Base-by-base conservation (phyloP, 2,797 vertebrate genomes). In the Sebastolobus alascanus region DNA sequence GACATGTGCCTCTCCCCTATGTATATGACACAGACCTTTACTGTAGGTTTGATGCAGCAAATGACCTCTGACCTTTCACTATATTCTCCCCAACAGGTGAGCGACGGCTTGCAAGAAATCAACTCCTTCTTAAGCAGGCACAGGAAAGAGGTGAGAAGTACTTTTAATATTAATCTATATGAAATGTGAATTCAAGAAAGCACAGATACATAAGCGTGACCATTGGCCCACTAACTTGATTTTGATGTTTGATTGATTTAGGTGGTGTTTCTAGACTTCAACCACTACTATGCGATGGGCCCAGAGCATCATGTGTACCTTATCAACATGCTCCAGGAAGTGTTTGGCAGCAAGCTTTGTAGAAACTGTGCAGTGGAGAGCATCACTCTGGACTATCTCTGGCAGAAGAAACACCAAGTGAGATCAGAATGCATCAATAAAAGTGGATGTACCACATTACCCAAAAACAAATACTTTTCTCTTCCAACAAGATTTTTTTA, bases 241-340 rank as follows among this genome's bases (percentile, higher is more conserved):
- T 70, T 16, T 25, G 8, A 70, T 77, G 12, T 82, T 40, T 69
- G 16, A 27, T 58, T 37, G 46, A 40, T 77, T 43, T 13, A 99
- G 96, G 95, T 98, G 0, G 89, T 99, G 83, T 98, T 99, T 88
- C 89, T 99, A 87, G 98, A 99, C 93, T 99, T 99, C 90, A 99
- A 99, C 94, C 98, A 99, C 85, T 97, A 99, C 92, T 99, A 99
- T 0, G 98, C 97, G 59, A 99, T 99, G 99, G 95, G 95, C 1
- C 85, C 95, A 22, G 91, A 93, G 80, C 98, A 99, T 90, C 98
- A 99, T 71, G 77, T 60, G 56, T 96, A 96, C 91, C 95, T 99
- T 83, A 95, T 98, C 84, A 90, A 69, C 83, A 96, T 95, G 93
- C 96, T 99, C 65, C 95, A 86, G 84, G 96, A 98, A 43, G 96